Conservation (phyloP, 2,888 invertebrate genomes). For the Matsumyia berberina region DNA sequence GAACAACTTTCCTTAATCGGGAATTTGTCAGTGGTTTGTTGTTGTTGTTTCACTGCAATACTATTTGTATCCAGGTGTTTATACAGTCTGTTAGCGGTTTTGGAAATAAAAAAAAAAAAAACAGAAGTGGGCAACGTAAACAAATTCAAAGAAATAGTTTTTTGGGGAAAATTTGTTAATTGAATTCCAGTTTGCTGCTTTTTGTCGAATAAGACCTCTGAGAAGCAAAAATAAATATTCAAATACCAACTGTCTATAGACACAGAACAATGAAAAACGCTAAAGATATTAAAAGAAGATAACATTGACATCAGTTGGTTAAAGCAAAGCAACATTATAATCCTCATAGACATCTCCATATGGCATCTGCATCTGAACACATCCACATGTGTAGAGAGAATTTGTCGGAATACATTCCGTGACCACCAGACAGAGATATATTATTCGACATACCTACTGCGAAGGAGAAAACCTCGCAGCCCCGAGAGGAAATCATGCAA, state of each 20-base stretch:
- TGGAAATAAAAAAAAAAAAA: background rate
- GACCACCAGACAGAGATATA: constrained; percentile 43
- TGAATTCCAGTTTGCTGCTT: background rate
- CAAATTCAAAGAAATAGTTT: too few relatives aligned
- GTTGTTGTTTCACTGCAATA: background rate
- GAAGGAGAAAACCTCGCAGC: background rate
- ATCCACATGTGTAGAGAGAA: background rate
- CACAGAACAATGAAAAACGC: constrained; percentile 3
- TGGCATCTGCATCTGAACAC: constrained; percentile 37
- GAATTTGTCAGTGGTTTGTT: background rate
- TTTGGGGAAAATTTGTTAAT: too few relatives aligned
- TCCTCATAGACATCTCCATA: constrained; percentile 20
- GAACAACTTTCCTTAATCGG: constrained; percentile 12
- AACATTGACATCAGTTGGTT: constrained; percentile 56
- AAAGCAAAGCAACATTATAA: constrained; percentile 43
- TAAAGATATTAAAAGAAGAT: constrained; percentile 10
- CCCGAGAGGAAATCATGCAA: constrained; percentile 43
- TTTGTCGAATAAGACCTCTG: constrained; percentile 1
- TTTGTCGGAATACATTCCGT: constrained; percentile 44
- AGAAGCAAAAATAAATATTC: background rate
- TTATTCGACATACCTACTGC: constrained; percentile 33
- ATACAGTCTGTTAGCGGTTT: background rate
- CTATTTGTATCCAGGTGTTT: background rate
- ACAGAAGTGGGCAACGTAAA: too few relatives aligned
- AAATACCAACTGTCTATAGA: background rate